Conservation (phyloP, 2,797 vertebrate species). For the Sebastes reedi region DNA sequence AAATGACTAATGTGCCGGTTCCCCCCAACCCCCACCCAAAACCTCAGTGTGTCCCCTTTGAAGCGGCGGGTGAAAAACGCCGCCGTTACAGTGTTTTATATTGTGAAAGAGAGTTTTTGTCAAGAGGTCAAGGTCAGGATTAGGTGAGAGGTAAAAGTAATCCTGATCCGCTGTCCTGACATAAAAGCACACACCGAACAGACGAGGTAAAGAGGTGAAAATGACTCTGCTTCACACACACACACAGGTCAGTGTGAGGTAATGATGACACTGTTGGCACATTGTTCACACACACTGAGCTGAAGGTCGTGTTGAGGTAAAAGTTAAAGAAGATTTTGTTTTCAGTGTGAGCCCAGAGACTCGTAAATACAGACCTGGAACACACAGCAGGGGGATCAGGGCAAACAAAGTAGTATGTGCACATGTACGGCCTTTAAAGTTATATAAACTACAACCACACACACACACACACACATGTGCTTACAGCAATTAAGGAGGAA, state of each 20-base stretch:
- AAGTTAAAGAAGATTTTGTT: constrained; percentile 69
- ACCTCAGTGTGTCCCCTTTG: constrained; percentile 36
- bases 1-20: constrained; percentile 45
- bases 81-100: constrained; percentile 66
- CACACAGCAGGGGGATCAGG: constrained; percentile 44
- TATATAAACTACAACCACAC: neutral
- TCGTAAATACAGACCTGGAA: constrained; percentile 66
- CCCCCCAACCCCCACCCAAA: neutral
- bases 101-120: constrained; percentile 39
- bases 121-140: constrained; percentile 59
- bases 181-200: constrained; percentile 22
- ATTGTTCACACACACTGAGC: neutral
- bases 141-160: constrained; percentile 60
- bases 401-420: neutral
- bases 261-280: constrained; percentile 50
- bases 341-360: constrained; percentile 59
- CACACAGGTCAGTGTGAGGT: constrained; percentile 55
- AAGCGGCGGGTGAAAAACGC: constrained; percentile 61
- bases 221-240: constrained; percentile 18
- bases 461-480: neutral
- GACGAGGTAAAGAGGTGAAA: constrained; percentile 61
- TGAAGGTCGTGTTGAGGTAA: constrained; percentile 55
- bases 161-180: constrained; percentile 29
- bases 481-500: neutral
- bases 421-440: neutral